A percentile compares a stretch with the other conserved stretches of the same genome.
These are phyloP conservation scores for Arge pagana DNA, from an alignment of 2,888 invertebrate species.

Conservation along the genomic window DNA sequence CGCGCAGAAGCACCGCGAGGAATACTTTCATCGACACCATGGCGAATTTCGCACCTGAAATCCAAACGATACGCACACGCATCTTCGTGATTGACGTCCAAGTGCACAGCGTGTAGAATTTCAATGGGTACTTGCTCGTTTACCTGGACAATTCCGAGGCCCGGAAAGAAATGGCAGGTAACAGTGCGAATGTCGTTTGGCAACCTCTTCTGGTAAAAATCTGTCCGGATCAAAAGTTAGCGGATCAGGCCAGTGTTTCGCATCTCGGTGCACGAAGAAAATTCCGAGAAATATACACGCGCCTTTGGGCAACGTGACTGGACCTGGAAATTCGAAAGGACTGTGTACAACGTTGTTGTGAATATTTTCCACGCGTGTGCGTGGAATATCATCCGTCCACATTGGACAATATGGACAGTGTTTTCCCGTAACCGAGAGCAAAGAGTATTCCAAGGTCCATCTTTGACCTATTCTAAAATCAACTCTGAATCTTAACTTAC, in stretches of 20 bases:
- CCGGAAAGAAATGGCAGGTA: conserved; percentile 41
- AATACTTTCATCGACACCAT: conserved; percentile 1
- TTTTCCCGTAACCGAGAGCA: no score
- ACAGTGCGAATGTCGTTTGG: conserved; percentile 35
- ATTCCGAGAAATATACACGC: conserved; percentile 32
- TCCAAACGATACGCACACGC: no score
- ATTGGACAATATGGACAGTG: no score
- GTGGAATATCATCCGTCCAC: no score
- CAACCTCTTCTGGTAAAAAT: conserved; percentile 39
- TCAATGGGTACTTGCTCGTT: no score
- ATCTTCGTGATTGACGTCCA: no score
- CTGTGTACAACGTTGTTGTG: no score
- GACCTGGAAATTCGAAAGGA: conserved; percentile 23
- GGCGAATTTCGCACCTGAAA: background rate
- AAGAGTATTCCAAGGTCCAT: conserved; percentile 35
- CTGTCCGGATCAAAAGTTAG: conserved; percentile 42
- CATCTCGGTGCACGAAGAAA: conserved; percentile 32
- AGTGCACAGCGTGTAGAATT: no score
- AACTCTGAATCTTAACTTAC: no score
- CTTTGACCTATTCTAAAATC: no score
- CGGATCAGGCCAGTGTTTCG: conserved; percentile 38
- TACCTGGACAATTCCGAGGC: conserved; percentile 39
- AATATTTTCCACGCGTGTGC: no score
- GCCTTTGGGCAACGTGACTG: conserved; percentile 33
- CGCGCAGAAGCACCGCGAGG: background rate